Base-by-base conservation (phyloP, 2,888 invertebrate species). In the Girardia tigrina region DNA sequence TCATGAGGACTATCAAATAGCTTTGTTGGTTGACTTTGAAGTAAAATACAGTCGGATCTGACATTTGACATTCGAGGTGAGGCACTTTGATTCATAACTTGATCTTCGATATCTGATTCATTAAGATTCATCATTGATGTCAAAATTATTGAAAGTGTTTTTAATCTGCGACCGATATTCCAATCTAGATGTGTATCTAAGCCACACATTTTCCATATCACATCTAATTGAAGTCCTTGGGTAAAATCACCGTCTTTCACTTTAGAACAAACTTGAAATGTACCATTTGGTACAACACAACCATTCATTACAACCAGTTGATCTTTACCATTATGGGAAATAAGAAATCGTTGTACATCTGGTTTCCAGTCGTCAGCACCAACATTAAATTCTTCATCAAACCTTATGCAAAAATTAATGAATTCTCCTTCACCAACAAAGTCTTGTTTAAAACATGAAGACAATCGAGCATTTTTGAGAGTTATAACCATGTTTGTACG, bases 151-250 rank as follows among this genome's bases (percentile, higher is more conserved):
- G 56, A 56, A n/a, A 56, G 56, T 8, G 56, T 56, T 56, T 56
- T 56, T 28, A 97, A 86, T 81, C 94, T 91, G 83, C 95, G 94
- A 74, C 97, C 97, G 70, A 98, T 92, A 83, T 91, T 92, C 0
- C 93, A 91, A 84, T 95, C 94, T 76, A 95, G 85, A 83, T 95
- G 93, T 79, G 95, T 93, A 82, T 94, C 94, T 8, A 95, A 93
- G 73, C 98, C 98, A 84, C 95, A 92, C 98, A 98, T 98, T 86
- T 95, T 91, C 94, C 97, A 97, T 78, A 92, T 90, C 0, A 98
- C 94, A 85, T 95, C 95, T 77, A 98, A 86, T 56, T 56, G 56
- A 81, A 95, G 89, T 97, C 97, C 98, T 83, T 97, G 95, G 1
- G 97, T 95, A 84, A 94, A 84, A 20, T 70, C 56, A 72, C 70